A percentile compares a stretch with the other conserved stretches of the same genome.
phyloP scores from a whole-genome alignment of 2,797 vertebrate species.

The Neosalanx taihuensis region DNA sequence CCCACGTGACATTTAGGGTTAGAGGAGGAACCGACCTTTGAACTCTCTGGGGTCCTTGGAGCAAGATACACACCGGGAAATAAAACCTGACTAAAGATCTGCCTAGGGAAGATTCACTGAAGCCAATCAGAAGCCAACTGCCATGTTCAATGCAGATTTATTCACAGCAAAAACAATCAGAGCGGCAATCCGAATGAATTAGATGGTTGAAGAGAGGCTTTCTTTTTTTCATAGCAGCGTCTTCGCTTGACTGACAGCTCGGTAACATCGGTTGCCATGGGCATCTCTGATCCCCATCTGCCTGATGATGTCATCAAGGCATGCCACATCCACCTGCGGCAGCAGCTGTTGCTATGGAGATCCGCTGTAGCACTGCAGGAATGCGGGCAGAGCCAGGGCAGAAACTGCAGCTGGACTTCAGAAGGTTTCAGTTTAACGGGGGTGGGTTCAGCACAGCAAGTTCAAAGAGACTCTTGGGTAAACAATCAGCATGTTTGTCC shows the following conservation, averaged over 20 bases:
- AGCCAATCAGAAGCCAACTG: not conserved
- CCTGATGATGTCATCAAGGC: conserved; percentile 45
- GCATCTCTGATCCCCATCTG: conserved; percentile 38
- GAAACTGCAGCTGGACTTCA: not conserved
- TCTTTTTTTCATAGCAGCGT: conserved; percentile 8
- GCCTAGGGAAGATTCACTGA: conserved; percentile 2
- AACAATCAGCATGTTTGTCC: conserved; percentile 68
- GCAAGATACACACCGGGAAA: not conserved
- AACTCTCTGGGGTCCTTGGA: not conserved
- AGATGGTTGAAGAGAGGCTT: not conserved
- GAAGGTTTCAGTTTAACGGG: not conserved
- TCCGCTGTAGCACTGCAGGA: conserved; percentile 41
- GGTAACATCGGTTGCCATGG: conserved; percentile 26
- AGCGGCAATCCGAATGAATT: not conserved
- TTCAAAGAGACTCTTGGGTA: conserved; percentile 43
- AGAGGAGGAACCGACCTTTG: not conserved
- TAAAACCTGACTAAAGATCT: not conserved
- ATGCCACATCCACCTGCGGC: conserved; percentile 51
- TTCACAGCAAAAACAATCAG: not conserved
- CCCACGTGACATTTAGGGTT: too few relatives aligned
- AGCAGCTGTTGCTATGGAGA: conserved; percentile 70
- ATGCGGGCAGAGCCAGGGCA: conserved; percentile 48
- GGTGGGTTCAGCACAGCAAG: not conserved
- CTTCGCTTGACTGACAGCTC: conserved; percentile 35
- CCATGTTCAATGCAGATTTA: not conserved